Conservation (phyloP, 2,113 vertebrate species). For the Otis tarda region DNA sequence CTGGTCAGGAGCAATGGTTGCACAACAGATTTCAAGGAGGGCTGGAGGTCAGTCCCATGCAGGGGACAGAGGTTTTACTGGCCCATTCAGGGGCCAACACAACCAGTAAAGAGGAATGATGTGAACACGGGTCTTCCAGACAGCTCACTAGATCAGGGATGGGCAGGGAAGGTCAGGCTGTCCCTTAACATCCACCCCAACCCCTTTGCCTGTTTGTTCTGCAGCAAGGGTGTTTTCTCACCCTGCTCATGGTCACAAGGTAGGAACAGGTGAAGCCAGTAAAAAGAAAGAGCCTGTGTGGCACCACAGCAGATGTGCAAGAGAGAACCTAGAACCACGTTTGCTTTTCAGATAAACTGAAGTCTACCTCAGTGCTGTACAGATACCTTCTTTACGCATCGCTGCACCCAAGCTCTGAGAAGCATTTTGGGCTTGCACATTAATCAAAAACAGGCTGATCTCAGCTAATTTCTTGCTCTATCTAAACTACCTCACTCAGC, state of each 20-base stretch:
- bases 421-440: background rate
- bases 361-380: background rate
- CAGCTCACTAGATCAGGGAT: background rate
- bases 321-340: background rate
- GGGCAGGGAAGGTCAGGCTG: background rate
- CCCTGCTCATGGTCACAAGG: rapidly evolving
- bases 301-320: background rate
- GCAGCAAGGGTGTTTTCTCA: background rate
- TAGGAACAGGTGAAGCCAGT: background rate
- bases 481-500: background rate
- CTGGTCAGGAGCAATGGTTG: background rate
- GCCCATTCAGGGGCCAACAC: too few relatives aligned
- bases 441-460: background rate
- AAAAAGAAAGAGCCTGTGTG: background rate
- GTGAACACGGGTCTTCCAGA: background rate
- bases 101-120: background rate
- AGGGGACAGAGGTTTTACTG: background rate
- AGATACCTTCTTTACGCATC: background rate
- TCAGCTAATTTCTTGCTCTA: background rate
- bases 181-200: rapidly evolving
- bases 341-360: background rate
- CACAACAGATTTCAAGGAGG: rapidly evolving
- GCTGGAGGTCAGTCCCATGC: background rate
- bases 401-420: background rate
- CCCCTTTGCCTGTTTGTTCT: background rate